Base-by-base conservation (phyloP, 2,888 invertebrate species). In the Tigriopus californicus region DNA sequence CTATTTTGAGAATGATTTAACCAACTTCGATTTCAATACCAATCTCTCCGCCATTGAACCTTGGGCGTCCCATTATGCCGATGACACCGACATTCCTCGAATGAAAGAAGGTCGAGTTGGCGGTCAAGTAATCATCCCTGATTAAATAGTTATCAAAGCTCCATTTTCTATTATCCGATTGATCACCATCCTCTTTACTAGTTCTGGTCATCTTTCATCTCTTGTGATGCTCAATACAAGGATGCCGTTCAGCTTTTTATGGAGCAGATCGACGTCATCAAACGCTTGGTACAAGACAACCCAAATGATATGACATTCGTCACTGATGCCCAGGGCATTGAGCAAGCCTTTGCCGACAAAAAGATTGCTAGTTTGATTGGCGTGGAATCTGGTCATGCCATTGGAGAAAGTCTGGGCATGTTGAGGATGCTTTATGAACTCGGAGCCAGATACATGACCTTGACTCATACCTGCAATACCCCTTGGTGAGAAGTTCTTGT, bases 381-480 rank as follows among this genome's bases (percentile, higher is more conserved):
- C 24, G 82, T 92, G 51, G 91, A 91, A 74, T 90, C 91, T 42
- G 92, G 92, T 8, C 91, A 92, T 71, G 83, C 86, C 41, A 79
- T 92, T 58, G 90, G 89, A 64, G 88, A 86, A 68, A 90, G 89
- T 54, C 73, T 92, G 65, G 88, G 85, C 20, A 85, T 87, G 58
- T 76, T 92, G 62, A 77, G 91, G 64, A 86, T 87, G 66, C 85
- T 89, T 72, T 89, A 91, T 72, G 83, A 85, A 63, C 77, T 91
- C 56, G 91, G 91, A 46, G 89, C 86, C 60, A 75, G 85, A 48
- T 90, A 89, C 72, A 79, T 92, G 69, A 91, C 91, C 48, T 77
- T 92, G 62, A 91, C 91, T 57, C 90, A 91, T 72, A 85, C 83
- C 66, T 92, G 91, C 71, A 87, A 89, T 73, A 89, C 86, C 58